Base-by-base conservation (phyloP, 2,113 vertebrate genomes). In the Hystrix brachyura region DNA sequence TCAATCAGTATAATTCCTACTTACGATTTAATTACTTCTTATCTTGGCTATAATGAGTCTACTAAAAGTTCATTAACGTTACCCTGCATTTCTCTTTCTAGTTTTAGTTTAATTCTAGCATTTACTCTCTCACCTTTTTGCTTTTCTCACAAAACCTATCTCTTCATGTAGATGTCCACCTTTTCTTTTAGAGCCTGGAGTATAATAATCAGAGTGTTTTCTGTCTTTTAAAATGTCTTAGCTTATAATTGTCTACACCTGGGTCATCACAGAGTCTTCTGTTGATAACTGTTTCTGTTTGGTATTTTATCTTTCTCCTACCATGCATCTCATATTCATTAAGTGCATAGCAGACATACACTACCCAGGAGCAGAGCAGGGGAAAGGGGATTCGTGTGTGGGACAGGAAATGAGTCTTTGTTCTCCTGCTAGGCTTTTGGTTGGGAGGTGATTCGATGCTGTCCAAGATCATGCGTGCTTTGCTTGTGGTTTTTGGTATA, bases 21-120 rank as follows among this genome's bases (percentile, higher is more conserved):
- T 86, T 65, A 91, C 12, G 51, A 19, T 51, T 93, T 64, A 9
- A 72, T 62, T 79, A 53, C 57, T 96, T 65, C 51, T 81, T 91
- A 64, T 71, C 67, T 69, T 69, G 67, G 17, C 2, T 65, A 11
- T 91, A 25, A 59, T 91, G 19, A 74, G 0, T 92, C 51, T 83
- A 29, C 25, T 88, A 7, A 46, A 21, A 27, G 10, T 59, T 48
- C 38, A 34, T 67, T 51, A 82, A 59, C 32, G 21, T 87, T n/a
- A 57, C n/a, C 38, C 48, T 87, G 87, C 25, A 87, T 59, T 15
- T 91, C 51, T 96, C 32, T 76, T 81, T 32, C 34, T 87, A 18
- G 34, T 95, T 81, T 92, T 67, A 93, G 4, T 84, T 23, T 71
- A 74, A 48, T 79, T 57, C 5, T 46, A 84, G 5, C 11, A 69